These are phyloP conservation scores for Amphipoea lucens DNA, from an alignment of 2,888 invertebrate species.

Conservation along the genomic window DNA sequence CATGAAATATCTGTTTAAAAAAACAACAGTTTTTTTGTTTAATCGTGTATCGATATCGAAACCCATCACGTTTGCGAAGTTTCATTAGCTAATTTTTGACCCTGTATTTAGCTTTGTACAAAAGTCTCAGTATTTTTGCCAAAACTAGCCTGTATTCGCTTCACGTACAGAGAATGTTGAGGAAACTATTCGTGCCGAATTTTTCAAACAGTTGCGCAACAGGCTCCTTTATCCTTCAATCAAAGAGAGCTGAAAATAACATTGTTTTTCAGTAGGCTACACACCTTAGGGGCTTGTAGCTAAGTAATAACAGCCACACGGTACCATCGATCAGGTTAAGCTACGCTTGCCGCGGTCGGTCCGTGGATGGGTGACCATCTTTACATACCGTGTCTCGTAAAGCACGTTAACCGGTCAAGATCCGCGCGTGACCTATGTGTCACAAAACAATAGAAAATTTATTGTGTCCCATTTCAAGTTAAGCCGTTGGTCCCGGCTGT, in stretches of 20 bases:
- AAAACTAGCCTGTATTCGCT: slow-evolving; percentile 3
- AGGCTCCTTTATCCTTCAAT: slow-evolving; percentile 5
- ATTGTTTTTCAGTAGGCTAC: not conserved
- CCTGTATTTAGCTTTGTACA: not conserved
- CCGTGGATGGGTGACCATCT: too few relatives aligned
- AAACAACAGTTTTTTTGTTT: too few relatives aligned
- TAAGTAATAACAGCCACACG: too few relatives aligned
- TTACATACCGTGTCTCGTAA: not conserved
- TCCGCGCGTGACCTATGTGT: too few relatives aligned
- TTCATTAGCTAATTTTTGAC: too few relatives aligned
- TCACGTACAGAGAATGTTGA: slow-evolving; percentile 19
- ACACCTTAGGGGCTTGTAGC: not conserved
- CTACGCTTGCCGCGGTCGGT: too few relatives aligned
- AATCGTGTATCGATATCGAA: too few relatives aligned
- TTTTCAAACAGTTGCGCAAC: slow-evolving; percentile 28
- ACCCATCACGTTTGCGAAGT: too few relatives aligned
- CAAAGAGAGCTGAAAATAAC: not conserved
- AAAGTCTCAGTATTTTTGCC: not conserved
- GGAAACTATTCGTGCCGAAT: not conserved
- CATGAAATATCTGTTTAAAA: too few relatives aligned
- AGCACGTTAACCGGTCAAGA: too few relatives aligned
- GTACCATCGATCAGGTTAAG: not conserved
- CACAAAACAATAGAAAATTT: too few relatives aligned
- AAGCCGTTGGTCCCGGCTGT: not conserved
- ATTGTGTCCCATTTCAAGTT: too few relatives aligned